Evolutionary conservation across 2,113 vertebrate species (phyloP), one percentile per base, ranked within the genome.

Genomic region (Xyliphius kryptos): DNA sequence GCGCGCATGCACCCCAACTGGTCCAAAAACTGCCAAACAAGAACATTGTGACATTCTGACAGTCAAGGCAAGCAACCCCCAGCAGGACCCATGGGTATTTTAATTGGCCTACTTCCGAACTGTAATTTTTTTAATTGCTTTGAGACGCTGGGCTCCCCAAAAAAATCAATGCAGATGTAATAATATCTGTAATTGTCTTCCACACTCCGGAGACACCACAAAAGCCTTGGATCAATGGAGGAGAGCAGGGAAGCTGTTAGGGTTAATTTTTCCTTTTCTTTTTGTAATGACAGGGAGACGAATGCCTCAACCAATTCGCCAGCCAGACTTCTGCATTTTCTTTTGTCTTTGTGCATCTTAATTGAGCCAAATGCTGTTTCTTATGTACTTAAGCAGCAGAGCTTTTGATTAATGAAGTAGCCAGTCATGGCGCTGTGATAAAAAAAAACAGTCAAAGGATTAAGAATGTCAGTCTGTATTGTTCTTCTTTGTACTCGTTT

Each of bases 111-210:
- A 86, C 83, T 86, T 87, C 85, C 74, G 72, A 86, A 87, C 82
- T 84, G 84, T 88, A 87, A 85, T 89, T 89, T 76, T 85, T 83
- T 81, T 83, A 89, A 87, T 89, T 88, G 86, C 85, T 87, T 77
- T 69, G 83, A 86, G 87, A 85, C 80, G 76, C 85, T 76, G 74
- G 70, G 79, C 80, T 84, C 80, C 81, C 80, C 79, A 80, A 53
- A 73, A 83, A 72, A 74, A 60, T 89, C 87, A 89, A 87, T 88
- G 85, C 80, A 86, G 86, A 89, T 89, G 85, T 87, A 88, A 89
- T 89, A 86, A 89, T 89, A 89, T 89, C 84, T 84, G 84, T 89
- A 89, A 89, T 88, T 88, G 87, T 86, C 82, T 84, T 81, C 79
- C 83, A 82, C 81, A 76, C 85, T 88, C 84, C 78, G 72, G 86